phyloP scores from a whole-genome alignment of 2,797 vertebrate genomes.

The Acanthis flammea region DNA sequence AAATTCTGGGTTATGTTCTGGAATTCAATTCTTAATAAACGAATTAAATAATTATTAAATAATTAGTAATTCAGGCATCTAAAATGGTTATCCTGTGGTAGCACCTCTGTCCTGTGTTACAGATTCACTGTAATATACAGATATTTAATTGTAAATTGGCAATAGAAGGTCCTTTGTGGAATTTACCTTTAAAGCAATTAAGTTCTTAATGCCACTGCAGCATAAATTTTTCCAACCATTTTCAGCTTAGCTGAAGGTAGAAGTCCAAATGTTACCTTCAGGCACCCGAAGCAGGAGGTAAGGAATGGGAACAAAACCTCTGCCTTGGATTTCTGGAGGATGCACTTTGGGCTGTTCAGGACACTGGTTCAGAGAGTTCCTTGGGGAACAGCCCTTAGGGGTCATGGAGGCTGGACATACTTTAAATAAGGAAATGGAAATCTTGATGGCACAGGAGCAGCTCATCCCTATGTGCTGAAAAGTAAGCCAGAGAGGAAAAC shows the following conservation, averaged over 20 bases:
- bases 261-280: background rate
- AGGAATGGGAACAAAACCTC: background rate
- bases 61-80: background rate
- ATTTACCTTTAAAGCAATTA: constrained; percentile 1
- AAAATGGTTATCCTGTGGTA: background rate
- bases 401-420: background rate
- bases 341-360: background rate
- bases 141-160: background rate
- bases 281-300: background rate
- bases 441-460: background rate
- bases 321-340: background rate
- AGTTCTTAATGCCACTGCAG: background rate
- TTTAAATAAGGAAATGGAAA: background rate
- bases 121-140: background rate
- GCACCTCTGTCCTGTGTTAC: background rate
- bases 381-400: background rate
- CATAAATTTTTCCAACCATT: background rate
- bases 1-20: background rate
- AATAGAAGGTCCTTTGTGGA: background rate
- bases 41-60: background rate
- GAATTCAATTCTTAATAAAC: background rate
- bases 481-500: background rate
- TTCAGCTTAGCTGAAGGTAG: background rate
- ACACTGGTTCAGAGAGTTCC: background rate
- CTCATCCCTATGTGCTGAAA: background rate